phyloP scores from a whole-genome alignment of 2,797 vertebrate species.

The Xenopus petersii region DNA sequence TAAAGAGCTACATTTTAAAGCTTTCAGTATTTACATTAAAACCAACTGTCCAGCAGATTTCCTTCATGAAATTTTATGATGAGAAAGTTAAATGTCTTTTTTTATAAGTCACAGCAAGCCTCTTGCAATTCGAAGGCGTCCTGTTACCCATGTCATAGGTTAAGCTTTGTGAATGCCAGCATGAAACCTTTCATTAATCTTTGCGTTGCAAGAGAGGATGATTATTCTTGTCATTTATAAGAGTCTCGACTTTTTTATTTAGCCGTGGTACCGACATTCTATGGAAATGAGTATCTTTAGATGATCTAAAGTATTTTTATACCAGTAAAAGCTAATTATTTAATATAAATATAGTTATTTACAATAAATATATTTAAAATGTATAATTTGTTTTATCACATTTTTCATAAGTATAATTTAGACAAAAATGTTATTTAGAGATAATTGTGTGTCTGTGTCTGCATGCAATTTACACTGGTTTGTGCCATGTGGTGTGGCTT shows the following conservation, averaged over 20 bases:
- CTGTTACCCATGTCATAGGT: not conserved
- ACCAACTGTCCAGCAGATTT: too few relatives aligned
- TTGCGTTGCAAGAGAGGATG: not conserved
- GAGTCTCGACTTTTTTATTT: not conserved
- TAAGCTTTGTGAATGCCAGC: slow-evolving; percentile 3
- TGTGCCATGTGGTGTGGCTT: too few relatives aligned
- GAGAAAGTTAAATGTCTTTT: not conserved
- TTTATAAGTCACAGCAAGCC: not conserved
- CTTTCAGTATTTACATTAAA: too few relatives aligned
- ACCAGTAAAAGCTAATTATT: not conserved
- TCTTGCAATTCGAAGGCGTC: not conserved
- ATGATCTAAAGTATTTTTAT: too few relatives aligned
- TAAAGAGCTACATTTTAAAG: too few relatives aligned
- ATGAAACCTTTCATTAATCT: not conserved
- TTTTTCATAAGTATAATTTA: too few relatives aligned
- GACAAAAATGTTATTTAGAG: too few relatives aligned
- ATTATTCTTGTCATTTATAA: slow-evolving; percentile 1
- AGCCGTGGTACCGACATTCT: not conserved
- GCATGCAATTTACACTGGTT: too few relatives aligned
- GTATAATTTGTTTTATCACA: too few relatives aligned
- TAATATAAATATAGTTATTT: too few relatives aligned
- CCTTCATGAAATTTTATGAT: not conserved
- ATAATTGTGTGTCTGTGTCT: too few relatives aligned
- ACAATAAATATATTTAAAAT: too few relatives aligned
- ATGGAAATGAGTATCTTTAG: not conserved